Evolutionary conservation across 2,888 invertebrate species (phyloP).

Genomic region (Lycocerus yunnanus): DNA sequence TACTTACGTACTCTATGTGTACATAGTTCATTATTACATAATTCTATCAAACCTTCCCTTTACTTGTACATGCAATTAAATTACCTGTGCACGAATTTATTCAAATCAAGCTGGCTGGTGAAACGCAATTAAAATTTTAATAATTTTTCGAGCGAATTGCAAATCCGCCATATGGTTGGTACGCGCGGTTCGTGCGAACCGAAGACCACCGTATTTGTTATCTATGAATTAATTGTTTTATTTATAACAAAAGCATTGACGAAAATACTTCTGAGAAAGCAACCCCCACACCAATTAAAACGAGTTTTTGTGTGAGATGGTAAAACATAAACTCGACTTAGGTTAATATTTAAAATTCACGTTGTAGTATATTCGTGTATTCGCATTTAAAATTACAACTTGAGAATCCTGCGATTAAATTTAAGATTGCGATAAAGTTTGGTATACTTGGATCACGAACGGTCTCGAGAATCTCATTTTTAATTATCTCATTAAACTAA

Average conservation of each 20-base stretch:
- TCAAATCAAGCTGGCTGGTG: background rate
- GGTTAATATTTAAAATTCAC: background rate
- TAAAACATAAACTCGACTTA: background rate
- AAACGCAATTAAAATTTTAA: background rate
- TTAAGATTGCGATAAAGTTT: background rate
- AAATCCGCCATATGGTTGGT: background rate
- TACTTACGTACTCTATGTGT: background rate
- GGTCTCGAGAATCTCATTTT: background rate
- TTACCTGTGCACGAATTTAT: background rate
- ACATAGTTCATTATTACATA: background rate
- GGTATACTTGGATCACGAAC: background rate
- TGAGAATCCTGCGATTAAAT: background rate
- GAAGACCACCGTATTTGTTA: background rate
- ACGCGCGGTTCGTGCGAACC: background rate
- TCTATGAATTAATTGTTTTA: background rate
- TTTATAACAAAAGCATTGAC: background rate
- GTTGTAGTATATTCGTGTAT: background rate
- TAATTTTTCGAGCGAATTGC: background rate
- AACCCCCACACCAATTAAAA: background rate
- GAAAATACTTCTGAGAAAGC: background rate
- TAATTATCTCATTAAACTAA: background rate
- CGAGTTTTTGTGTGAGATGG: background rate
- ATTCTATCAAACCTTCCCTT: background rate
- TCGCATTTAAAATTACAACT: background rate
- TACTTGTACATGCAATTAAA: background rate